phyloP scores from a whole-genome alignment of 2,113 vertebrate species.

The human region DNA sequence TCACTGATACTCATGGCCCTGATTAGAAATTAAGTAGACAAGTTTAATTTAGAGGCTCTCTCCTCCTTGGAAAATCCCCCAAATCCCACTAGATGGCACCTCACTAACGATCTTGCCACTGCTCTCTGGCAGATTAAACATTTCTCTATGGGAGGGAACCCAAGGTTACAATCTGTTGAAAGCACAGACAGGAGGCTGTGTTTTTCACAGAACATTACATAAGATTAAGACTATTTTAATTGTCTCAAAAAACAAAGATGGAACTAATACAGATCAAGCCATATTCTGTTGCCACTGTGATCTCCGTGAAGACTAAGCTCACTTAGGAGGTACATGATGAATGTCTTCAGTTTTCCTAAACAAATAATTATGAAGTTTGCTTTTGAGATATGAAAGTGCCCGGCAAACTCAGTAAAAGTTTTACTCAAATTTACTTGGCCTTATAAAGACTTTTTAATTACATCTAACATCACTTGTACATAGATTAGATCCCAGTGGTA shows the following conservation, averaged over 20 bases:
- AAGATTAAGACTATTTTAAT: neutral
- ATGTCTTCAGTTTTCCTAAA: neutral
- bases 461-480: neutral
- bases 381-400: neutral
- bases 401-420: neutral
- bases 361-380: neutral
- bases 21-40: neutral
- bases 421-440: neutral
- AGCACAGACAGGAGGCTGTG: neutral
- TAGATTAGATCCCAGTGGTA: slow-evolving; percentile 5
- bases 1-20: neutral
- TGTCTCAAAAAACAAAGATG: neutral
- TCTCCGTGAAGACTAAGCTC: neutral
- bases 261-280: neutral
- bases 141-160: neutral
- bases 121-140: neutral
- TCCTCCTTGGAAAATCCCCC: neutral
- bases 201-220: neutral
- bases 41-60: neutral
- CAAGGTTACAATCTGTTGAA: neutral
- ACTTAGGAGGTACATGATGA: neutral
- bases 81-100: neutral
- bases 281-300: neutral
- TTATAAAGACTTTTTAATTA: slow-evolving; percentile 33
- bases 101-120: neutral